These are phyloP conservation scores for Drosophila gaucha DNA, from an alignment of 2,888 invertebrate genomes.

Conservation along the genomic window DNA sequence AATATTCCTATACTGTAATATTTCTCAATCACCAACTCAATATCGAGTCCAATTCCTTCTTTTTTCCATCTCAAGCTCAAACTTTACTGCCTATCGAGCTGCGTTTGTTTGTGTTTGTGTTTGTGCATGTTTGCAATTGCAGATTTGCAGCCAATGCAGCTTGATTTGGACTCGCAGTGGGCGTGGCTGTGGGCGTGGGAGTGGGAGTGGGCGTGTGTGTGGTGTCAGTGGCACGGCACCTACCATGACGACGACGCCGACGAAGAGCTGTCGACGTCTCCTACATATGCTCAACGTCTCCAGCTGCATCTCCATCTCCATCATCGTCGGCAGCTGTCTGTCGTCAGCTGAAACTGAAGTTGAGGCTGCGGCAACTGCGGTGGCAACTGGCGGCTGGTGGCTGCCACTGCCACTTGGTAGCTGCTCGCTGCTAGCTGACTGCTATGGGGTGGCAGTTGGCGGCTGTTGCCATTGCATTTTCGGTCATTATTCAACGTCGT, in stretches of 20 bases:
- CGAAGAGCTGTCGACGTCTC: constrained; percentile 26
- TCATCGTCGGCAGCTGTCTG: constrained; percentile 52
- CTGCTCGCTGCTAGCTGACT: background rate
- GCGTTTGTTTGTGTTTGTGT: constrained; percentile 8
- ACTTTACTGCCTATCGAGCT: too few relatives aligned
- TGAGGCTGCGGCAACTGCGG: constrained; percentile 50
- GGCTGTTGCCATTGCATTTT: constrained; percentile 65
- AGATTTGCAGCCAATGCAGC: constrained; percentile 55
- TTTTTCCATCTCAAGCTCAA: constrained; percentile 19
- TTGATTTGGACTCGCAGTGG: constrained; percentile 9
- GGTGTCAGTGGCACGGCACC: constrained; percentile 70
- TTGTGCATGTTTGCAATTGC: constrained; percentile 41
- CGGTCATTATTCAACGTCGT: constrained; percentile 79
- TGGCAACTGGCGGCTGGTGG: constrained; percentile 62
- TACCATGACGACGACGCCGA: constrained; percentile 41
- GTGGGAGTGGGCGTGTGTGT: constrained; percentile 57
- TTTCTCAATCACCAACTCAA: too few relatives aligned
- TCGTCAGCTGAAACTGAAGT: constrained; percentile 42
- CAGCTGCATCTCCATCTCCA: constrained; percentile 32
- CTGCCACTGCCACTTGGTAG: constrained; percentile 51
- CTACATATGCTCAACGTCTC: constrained; percentile 38
- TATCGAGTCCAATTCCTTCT: background rate
- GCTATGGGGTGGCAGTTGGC: constrained; percentile 39
- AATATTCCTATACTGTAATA: background rate
- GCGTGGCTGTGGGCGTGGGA: constrained; percentile 29